phyloP scores from a whole-genome alignment of 2,797 vertebrate genomes.

The Xiphophorus birchmanni region DNA sequence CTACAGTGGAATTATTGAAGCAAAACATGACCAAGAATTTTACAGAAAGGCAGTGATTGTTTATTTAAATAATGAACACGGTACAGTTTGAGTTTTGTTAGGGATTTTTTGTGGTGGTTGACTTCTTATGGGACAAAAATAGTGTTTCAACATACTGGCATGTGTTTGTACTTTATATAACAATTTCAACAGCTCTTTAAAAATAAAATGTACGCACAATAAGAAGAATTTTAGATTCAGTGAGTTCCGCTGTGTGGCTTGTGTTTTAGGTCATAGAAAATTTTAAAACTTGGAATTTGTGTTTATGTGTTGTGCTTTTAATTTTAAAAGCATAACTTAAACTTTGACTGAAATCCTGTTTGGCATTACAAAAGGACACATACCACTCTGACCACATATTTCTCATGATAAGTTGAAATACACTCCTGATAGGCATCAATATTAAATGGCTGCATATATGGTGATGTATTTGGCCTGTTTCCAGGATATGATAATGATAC shows the following conservation, averaged over 20 bases:
- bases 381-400: constrained; percentile 13
- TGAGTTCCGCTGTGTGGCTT: too few relatives aligned
- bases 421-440: background rate
- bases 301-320: background rate
- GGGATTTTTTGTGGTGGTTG: constrained; percentile 10
- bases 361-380: constrained; percentile 5
- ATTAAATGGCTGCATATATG: background rate
- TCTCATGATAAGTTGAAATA: too few relatives aligned
- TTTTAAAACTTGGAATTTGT: constrained; percentile 8
- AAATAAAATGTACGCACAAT: constrained; percentile 3
- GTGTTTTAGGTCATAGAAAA: constrained; percentile 14
- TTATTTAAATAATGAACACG: constrained; percentile 81
- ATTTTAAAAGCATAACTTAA: constrained; percentile 3
- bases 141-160: constrained; percentile 68
- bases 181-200: constrained; percentile 52
- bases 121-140: constrained; percentile 35
- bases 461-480: background rate
- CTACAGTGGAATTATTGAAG: background rate
- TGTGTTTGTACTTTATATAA: constrained; percentile 63
- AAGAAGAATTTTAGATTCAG: background rate
- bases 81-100: constrained; percentile 63
- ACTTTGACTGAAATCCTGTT: constrained; percentile 7
- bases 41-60: constrained; percentile 77
- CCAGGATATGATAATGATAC: background rate
- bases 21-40: constrained; percentile 24